Base-by-base conservation (phyloP, 2,888 invertebrate genomes). In the Pheosia gnoma region DNA sequence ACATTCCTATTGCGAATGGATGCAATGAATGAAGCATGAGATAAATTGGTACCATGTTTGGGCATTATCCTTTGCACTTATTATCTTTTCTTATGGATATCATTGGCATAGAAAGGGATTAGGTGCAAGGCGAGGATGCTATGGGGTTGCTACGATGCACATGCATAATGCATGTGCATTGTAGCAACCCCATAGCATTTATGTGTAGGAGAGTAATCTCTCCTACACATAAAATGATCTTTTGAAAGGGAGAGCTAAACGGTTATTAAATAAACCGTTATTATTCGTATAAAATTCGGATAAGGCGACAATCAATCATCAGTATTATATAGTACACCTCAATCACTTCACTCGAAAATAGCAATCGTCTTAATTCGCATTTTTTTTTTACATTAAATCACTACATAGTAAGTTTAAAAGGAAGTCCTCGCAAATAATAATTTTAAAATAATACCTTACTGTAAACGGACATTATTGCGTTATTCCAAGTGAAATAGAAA, bases 251-350 rank as follows among this genome's bases (percentile, higher is more conserved):
- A 76, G 59, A 62, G 67, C 74, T 77, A 74, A 71, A 76, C 74
- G 76, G 75, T 79, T 80, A 82, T 80, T 76, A 68, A 68, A 74
- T 81, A 73, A 79, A 73, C 69, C 72, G 79, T 77, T 68, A 67
- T 67, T 77, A 79, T 76, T 79, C 64, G 79, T 84, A 83, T 82
- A 82, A 83, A 83, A 85, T 84, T 85, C 86, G 81, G 85, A 77
- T 83, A 86, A 86, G 85, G 87, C 86, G 80, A 84, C 84, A 83
- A 82, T n/a, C n/a, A n/a, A n/a, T n/a, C 81, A 83, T 83, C 80
- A 75, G 81, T 84, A 76, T 67, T 68, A 63, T 72, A 58, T 43
- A 73, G 61, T 61, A 64, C 68, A 61, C 60, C 61, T 60, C 55
- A 60, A 62, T 47, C 61, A 59, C 8, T 37, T 37, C 53, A 53